Evolutionary conservation across 2,888 invertebrate species (phyloP), one percentile per base, ranked within the genome.

Genomic region (Opisthograptis luteolata): DNA sequence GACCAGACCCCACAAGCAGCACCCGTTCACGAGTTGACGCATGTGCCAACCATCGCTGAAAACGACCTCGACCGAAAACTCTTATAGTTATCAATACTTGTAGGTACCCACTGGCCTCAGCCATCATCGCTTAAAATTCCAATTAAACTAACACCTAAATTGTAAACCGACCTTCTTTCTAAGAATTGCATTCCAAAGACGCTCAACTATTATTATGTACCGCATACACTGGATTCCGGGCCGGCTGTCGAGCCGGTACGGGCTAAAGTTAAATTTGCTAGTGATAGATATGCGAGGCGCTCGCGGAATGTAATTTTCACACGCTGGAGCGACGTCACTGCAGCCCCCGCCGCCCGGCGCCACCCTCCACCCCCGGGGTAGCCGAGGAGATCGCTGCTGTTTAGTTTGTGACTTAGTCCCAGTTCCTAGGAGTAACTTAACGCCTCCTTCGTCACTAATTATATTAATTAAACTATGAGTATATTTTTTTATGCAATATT

Each of bases 291-390:
- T 86, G 90, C 88, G 81, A 82, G 83, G 84, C 86, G 75, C 84
- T 81, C 86, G 66, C 78, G 91, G 91, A 91, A 91, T 91, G 91
- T 91, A 91, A 91, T 91, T 87, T 90, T 88, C 87, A 84, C 90
- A 84, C 87, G 40, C 41, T 41, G 36, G 84, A 80, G 81, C 83
- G 82, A 84, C 85, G 86, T 84, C 84, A 79, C 80, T 76, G 76
- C 62, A 60, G 74, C 71, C 72, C 69, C 64, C 57, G 69, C 58
- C 64, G 60, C 59, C 68, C 60, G 55, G 64, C 66, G 52, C 66
- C 64, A 63, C 46, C 55, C 37, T 27, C 44, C 54, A 54, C 49
- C 56, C 64, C 60, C 62, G 62, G 59, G 51, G 2, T 75, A 75
- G 65, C 8, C 54, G 2, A 31, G 58, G 75, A 70, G 76, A 54